These are phyloP conservation scores for Pelecanoides urinatrix DNA, from an alignment of 2,113 vertebrate genomes.

Conservation along the genomic window DNA sequence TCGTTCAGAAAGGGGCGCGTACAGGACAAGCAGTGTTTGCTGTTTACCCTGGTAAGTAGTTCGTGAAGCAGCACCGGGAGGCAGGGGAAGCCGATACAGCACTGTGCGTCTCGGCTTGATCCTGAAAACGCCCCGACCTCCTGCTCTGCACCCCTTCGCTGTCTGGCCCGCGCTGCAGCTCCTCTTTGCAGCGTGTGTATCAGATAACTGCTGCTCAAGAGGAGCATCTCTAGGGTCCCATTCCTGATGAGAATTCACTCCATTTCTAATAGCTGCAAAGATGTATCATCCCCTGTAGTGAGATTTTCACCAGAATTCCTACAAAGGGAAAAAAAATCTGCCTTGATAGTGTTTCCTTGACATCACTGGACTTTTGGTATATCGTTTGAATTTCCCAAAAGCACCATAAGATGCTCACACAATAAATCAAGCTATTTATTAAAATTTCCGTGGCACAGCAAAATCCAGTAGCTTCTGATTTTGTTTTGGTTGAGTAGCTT, in stretches of 20 bases:
- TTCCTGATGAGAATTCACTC: accelerated
- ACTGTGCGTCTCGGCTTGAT: accelerated
- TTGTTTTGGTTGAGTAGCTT: not conserved
- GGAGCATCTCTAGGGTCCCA: not conserved
- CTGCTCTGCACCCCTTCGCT: accelerated
- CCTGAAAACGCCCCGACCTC: accelerated
- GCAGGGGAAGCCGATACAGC: accelerated
- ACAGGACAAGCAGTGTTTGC: accelerated
- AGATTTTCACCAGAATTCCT: not conserved
- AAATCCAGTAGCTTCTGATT: accelerated
- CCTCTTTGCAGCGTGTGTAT: not conserved
- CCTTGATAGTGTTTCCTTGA: not conserved
- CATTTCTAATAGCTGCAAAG: not conserved
- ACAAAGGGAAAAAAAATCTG: not conserved
- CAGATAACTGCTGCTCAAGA: not conserved
- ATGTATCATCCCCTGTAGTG: not conserved
- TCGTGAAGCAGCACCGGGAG: too few relatives aligned
- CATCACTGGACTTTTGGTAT: accelerated
- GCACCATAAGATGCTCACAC: accelerated
- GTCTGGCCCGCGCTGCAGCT: not conserved
- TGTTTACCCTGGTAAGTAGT: accelerated
- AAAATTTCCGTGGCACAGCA: not conserved
- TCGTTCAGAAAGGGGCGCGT: accelerated
- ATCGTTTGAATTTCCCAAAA: accelerated
- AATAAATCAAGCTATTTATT: not conserved